These are phyloP conservation scores for Drosophila melanica DNA, from an alignment of 1,140 invertebrate species.

Conservation along the genomic window DNA sequence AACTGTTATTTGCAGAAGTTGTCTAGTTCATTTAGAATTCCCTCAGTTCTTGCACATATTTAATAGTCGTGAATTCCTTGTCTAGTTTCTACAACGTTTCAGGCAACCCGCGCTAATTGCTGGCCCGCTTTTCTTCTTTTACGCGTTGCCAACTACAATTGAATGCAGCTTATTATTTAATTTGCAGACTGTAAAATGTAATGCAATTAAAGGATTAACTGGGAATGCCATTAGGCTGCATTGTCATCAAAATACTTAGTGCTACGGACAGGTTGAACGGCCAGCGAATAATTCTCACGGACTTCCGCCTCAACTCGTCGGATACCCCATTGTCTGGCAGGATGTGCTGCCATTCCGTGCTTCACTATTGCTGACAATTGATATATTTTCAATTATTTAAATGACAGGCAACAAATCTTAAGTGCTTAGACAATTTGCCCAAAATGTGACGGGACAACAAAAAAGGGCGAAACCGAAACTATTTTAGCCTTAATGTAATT, in stretches of 20 bases:
- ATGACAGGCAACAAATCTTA: constrained; percentile 70
- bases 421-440: constrained; percentile 67
- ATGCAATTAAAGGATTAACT: constrained; percentile 78
- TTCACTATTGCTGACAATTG: constrained; percentile 16
- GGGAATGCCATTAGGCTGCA: constrained; percentile 75
- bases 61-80: background rate
- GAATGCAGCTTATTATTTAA: constrained; percentile 66
- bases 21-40: background rate
- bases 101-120: constrained; percentile 31
- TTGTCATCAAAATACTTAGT: constrained; percentile 40
- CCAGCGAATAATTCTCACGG: constrained; percentile 10
- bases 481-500: constrained; percentile 72
- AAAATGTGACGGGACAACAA: constrained; percentile 21
- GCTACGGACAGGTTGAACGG: constrained; percentile 3
- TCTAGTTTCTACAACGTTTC: constrained; percentile 1
- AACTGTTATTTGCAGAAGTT: constrained; percentile 13
- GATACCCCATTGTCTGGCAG: background rate
- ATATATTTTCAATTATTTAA: constrained; percentile 79
- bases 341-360: constrained; percentile 18
- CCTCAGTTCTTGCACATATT: background rate
- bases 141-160: constrained; percentile 23
- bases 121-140: constrained; percentile 18
- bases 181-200: constrained; percentile 76
- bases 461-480: constrained; percentile 27
- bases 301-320: background rate